A percentile compares a stretch with the other conserved stretches of the same genome.
Conservation (phyloP, 1,140 invertebrate species). For the honey bee (Apis mellifera) region Amel_HAv3.1 CM009934.2:13299501-13300000, state of each 20-base stretch:
- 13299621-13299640: slow-evolving; percentile 23
- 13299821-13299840: slow-evolving; percentile 75
- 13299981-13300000: slow-evolving; percentile 49
- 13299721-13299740: slow-evolving; percentile 18
- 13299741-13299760: background rate
- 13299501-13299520: no score
- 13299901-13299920: slow-evolving; percentile 3
- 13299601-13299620: slow-evolving; percentile 10
- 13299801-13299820: slow-evolving; percentile 72
- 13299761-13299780: slow-evolving; percentile 35
- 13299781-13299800: slow-evolving; percentile 71
- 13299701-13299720: background rate
- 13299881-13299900: slow-evolving; percentile 15
- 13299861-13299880: background rate
- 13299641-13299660: slow-evolving; percentile 62
- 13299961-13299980: slow-evolving; percentile 67
- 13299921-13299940: slow-evolving; percentile 7
- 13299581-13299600: slow-evolving; percentile 42
- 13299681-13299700: background rate
- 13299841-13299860: slow-evolving; percentile 53
- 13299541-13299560: background rate
- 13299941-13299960: background rate
- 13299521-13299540: background rate
- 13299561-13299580: slow-evolving; percentile 31
- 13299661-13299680: slow-evolving; percentile 60